phyloP scores from a whole-genome alignment of 2,113 vertebrate species.

The Amphilophus citrinellus region DNA sequence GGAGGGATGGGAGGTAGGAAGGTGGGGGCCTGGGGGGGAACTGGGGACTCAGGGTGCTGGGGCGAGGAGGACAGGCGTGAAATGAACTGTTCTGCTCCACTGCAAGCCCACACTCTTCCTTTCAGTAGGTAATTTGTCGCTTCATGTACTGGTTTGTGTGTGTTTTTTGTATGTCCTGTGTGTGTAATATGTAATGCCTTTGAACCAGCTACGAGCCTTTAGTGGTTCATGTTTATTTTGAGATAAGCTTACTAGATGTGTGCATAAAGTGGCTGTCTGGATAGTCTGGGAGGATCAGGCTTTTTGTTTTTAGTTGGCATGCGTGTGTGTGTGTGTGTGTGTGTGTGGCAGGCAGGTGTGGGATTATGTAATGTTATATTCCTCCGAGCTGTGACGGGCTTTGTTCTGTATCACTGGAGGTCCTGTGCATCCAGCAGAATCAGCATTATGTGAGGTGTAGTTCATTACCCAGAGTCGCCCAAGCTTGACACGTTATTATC shows the following conservation, averaged over 20 bases:
- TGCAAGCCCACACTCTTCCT: constrained; percentile 92
- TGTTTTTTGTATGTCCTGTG: constrained; percentile 38
- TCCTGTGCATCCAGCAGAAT: constrained; percentile 75
- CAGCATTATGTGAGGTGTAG: constrained; percentile 81
- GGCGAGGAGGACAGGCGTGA: constrained; percentile 97
- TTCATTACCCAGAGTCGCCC: constrained; percentile 82
- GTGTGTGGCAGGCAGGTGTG: constrained; percentile 34
- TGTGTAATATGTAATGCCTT: constrained; percentile 43
- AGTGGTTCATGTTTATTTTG: constrained; percentile 57
- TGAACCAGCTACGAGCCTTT: constrained; percentile 25
- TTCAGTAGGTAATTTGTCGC: constrained; percentile 93
- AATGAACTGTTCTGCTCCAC: constrained; percentile 99
- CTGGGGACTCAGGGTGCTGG: constrained; percentile 77
- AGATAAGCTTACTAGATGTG: constrained; percentile 54
- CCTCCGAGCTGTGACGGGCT: constrained; percentile 57
- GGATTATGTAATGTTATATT: constrained; percentile 69
- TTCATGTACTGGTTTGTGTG: constrained; percentile 71
- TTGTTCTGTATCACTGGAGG: constrained; percentile 74
- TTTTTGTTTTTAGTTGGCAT: constrained; percentile 52
- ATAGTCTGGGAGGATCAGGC: constrained; percentile 23
- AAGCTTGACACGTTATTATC: constrained; percentile 86
- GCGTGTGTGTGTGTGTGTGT: constrained; percentile 18
- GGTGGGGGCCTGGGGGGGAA: constrained; percentile 10
- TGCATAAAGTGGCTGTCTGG: constrained; percentile 38
- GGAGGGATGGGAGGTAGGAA: constrained; percentile 29